Evolutionary conservation across 2,888 invertebrate genomes (phyloP).

Genomic region (Willowsia nigromaculata): DNA sequence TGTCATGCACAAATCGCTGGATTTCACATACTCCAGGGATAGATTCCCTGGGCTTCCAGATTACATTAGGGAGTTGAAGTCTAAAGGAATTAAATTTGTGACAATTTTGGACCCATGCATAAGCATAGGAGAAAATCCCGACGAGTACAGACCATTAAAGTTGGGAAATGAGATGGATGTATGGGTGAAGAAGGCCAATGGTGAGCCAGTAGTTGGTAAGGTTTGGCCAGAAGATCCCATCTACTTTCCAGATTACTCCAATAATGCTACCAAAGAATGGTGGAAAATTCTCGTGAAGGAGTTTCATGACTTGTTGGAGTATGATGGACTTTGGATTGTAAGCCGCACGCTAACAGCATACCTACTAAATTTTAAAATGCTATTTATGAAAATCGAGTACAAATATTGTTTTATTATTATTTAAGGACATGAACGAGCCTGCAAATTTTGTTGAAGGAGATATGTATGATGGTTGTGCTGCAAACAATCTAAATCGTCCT

Average conservation of each 20-base stretch:
- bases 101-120: conserved; percentile 75
- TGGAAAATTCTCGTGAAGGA: conserved; percentile 75
- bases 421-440: conserved; percentile 94
- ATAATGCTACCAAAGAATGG: conserved; percentile 73
- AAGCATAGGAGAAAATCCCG: conserved; percentile 61
- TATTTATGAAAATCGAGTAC: neutral
- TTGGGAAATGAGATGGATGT: conserved; percentile 78
- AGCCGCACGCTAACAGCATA: conserved; percentile 36
- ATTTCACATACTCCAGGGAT: conserved; percentile 87
- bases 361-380: neutral
- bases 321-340: conserved; percentile 78
- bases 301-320: conserved; percentile 74
- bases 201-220: conserved; percentile 70
- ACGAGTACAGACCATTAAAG: conserved; percentile 63
- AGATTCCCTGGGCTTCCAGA: conserved; percentile 85
- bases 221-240: conserved; percentile 75
- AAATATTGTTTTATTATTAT: neutral
- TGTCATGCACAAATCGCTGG: conserved; percentile 81
- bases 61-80: conserved; percentile 86
- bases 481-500: conserved; percentile 83
- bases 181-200: conserved; percentile 75
- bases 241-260: conserved; percentile 78
- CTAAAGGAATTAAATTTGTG: conserved; percentile 80
- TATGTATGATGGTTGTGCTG: conserved; percentile 83
- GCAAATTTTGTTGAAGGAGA: conserved; percentile 88